phyloP scores from a whole-genome alignment of 2,113 vertebrate species.

The Solea senegalensis region DNA sequence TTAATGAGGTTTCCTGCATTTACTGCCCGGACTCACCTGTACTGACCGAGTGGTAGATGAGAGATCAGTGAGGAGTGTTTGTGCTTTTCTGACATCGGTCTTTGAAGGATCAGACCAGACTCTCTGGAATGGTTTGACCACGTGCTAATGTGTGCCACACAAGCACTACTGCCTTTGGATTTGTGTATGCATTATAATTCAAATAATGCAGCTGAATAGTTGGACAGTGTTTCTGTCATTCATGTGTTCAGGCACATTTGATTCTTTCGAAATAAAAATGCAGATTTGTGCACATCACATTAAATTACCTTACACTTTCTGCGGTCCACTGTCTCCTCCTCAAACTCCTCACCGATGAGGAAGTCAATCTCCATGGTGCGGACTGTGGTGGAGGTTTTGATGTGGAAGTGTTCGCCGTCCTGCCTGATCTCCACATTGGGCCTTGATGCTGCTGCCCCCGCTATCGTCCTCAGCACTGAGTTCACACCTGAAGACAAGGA shows the following conservation, averaged over 20 bases:
- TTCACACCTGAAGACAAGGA: conserved; percentile 86
- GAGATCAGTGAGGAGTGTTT: background rate
- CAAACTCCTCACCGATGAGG: conserved; percentile 91
- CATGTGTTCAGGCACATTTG: too few species aligned
- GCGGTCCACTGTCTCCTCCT: conserved; percentile 96
- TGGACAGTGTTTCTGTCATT: too few species aligned
- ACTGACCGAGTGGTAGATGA: background rate
- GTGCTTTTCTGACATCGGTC: background rate
- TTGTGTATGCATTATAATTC: too few species aligned
- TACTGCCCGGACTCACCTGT: conserved; percentile 15
- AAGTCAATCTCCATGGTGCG: conserved; percentile 97
- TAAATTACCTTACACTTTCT: conserved; percentile 92
- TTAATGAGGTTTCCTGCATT: conserved; percentile 17
- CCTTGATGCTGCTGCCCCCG: conserved; percentile 91
- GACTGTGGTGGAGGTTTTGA: conserved; percentile 96
- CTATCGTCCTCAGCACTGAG: conserved; percentile 94
- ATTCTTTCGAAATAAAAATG: background rate
- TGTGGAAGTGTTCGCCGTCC: conserved; percentile 94
- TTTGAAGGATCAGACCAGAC: too few species aligned
- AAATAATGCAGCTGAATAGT: too few species aligned
- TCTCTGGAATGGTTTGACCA: too few species aligned
- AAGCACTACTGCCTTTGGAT: too few species aligned
- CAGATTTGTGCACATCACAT: background rate
- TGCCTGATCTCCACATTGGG: conserved; percentile 96
- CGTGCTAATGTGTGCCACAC: too few species aligned